These are phyloP conservation scores for Leptatherina wallacei DNA, from an alignment of 2,797 vertebrate species.

Conservation along the genomic window DNA sequence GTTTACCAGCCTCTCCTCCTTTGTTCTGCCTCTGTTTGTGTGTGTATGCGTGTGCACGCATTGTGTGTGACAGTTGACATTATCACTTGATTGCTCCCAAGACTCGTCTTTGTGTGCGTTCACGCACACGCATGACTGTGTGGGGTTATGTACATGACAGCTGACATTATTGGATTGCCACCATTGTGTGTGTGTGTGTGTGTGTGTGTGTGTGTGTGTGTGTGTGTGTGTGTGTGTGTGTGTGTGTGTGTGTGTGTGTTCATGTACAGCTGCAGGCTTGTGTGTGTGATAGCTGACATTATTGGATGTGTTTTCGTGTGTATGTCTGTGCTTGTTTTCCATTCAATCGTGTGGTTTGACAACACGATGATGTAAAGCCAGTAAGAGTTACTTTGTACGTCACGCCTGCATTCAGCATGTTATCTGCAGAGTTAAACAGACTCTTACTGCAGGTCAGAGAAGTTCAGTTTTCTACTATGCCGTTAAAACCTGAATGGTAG, in stretches of 20 bases:
- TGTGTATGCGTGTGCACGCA: constrained; percentile 18
- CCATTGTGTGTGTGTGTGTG: constrained; percentile 23
- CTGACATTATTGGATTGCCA: constrained; percentile 68
- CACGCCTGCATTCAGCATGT: constrained; percentile 6
- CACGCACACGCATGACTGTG: constrained; percentile 35
- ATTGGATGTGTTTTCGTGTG: constrained; percentile 42
- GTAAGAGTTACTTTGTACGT: constrained; percentile 4
- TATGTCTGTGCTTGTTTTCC: constrained; percentile 43
- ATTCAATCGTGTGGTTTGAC: constrained; percentile 43
- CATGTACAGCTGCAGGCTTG: constrained; percentile 10
- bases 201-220: constrained; percentile 3
- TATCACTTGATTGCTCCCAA: constrained; percentile 74
- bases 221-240: too few relatives aligned
- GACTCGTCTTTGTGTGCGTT: constrained; percentile 37
- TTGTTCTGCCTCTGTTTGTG: constrained; percentile 60
- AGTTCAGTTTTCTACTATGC: not conserved
- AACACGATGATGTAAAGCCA: constrained; percentile 25
- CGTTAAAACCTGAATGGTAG: not conserved
- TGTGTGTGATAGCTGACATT: constrained; percentile 59
- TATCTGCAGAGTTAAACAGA: constrained; percentile 19
- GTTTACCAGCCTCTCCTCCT: constrained; percentile 76
- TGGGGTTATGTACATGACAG: constrained; percentile 56
- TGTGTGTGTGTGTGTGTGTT: constrained; percentile 24
- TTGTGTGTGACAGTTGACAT: constrained; percentile 72
- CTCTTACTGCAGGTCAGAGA: not conserved